Evolutionary conservation across 2,888 invertebrate genomes (phyloP).

Genomic region (Aphelenchoides bicaudatus): DNA sequence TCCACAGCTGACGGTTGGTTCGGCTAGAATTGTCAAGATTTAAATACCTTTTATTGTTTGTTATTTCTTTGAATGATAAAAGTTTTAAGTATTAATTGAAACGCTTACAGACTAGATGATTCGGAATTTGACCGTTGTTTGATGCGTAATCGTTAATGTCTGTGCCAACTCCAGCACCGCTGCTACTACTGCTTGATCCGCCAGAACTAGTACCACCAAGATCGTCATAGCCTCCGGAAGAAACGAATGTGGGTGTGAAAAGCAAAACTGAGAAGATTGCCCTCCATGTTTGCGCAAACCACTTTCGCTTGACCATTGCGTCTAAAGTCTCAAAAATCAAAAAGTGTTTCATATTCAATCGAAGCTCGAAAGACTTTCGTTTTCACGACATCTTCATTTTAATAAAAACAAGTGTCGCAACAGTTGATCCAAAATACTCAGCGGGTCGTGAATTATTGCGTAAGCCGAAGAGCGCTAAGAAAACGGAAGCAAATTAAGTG

Average conservation of each 20-base stretch:
- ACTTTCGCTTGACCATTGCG: too few relatives aligned
- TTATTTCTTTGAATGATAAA: background rate
- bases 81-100: too few relatives aligned
- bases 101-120: background rate
- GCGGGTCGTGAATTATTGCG: slow-evolving; percentile 7
- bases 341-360: too few relatives aligned
- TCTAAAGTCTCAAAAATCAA: too few relatives aligned
- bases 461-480: too few relatives aligned
- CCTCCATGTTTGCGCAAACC: too few relatives aligned
- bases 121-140: slow-evolving; percentile 17
- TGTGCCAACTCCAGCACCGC: background rate
- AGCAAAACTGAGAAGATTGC: too few relatives aligned
- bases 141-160: background rate
- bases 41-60: background rate
- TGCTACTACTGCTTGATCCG: background rate
- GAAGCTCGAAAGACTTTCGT: too few relatives aligned
- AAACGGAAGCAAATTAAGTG: too few relatives aligned
- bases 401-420: background rate
- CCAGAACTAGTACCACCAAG: slow-evolving; percentile 1
- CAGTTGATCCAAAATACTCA: slow-evolving; percentile 8
- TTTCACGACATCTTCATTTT: too few relatives aligned
- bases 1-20: slow-evolving; percentile 55
- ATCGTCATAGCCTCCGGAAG: slow-evolving; percentile 2
- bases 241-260: background rate
- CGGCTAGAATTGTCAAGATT: slow-evolving; percentile 32